phyloP scores from a whole-genome alignment of 2,888 invertebrate species.

The Harmothoe impar region DNA sequence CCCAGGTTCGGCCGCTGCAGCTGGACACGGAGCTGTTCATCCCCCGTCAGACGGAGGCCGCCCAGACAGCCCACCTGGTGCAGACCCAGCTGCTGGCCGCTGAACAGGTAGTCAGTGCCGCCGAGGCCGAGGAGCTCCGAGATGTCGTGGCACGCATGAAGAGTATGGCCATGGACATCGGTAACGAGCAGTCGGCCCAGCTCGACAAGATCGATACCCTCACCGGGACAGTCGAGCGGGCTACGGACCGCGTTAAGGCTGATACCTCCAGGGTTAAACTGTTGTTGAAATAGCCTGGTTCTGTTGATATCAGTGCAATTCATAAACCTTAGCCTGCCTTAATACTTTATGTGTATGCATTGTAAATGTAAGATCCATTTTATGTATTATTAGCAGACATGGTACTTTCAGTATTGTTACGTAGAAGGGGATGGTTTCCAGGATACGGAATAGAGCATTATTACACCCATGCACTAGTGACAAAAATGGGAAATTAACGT shows the following conservation, averaged over 20 bases:
- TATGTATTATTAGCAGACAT: too few species aligned
- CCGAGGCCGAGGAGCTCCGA: constrained; percentile 55
- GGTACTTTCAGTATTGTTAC: too few species aligned
- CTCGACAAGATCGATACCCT: constrained; percentile 47
- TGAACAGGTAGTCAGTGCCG: constrained; percentile 5
- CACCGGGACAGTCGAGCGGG: neutral
- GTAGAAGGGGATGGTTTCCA: too few species aligned
- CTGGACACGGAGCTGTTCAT: neutral
- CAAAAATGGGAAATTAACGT: too few species aligned
- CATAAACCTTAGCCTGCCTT: too few species aligned
- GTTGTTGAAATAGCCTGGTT: constrained; percentile 3
- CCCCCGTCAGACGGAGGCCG: neutral
- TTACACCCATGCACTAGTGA: too few species aligned
- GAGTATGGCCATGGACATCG: constrained; percentile 59
- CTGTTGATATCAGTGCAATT: too few species aligned
- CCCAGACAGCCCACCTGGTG: neutral
- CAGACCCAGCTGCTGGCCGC: neutral
- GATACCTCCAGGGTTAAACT: constrained; percentile 27
- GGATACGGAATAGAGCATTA: too few species aligned
- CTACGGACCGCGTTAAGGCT: neutral
- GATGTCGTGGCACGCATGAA: constrained; percentile 58
- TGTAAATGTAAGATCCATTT: too few species aligned
- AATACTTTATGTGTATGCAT: too few species aligned
- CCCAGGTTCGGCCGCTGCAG: neutral
- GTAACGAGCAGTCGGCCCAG: constrained; percentile 34